Base-by-base conservation (phyloP, 2,797 vertebrate genomes). In the Thunnus albacares region DNA sequence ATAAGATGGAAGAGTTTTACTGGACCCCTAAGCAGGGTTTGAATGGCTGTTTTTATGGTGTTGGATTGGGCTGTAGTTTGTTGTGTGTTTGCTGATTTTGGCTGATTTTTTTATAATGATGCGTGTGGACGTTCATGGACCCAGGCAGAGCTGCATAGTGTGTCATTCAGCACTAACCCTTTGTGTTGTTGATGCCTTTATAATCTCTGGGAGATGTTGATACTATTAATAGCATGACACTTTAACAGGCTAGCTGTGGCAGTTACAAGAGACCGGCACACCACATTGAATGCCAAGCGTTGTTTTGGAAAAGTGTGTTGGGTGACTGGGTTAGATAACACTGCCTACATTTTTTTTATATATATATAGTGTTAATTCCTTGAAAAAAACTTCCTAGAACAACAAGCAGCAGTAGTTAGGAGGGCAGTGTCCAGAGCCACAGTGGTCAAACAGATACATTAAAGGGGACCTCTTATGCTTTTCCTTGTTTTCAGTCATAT, bases 151-250 rank as follows among this genome's bases (percentile, higher is more conserved):
- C 52, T 11, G 0, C 6, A 17, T 66, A 33, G 20, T 18, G 28
- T 47, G 65, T 49, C 59, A 74, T 70, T 26, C 15, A 22, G 35
- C 47, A 71, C 75, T 77, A 80, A 82, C 67, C 13, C 6, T 79
- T 70, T 58, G 33, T 69, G 57, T 80, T 77, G 28, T 30, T 5
- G 41, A 51, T 26, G 41, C 8, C 14, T 71, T 63, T 74, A 30
- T 24, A 53, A 73, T 58, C 20, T 78, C 18, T 58, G 38, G 20
- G 57, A 51, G 62, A 47, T 65, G 7, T 65, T 71, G 33, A 43
- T 17, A 41, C 67, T 81, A 81, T 63, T 83, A 83, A 88, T 64
- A 71, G 80, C 86, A 86, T 85, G 77, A 57, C 47, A 33, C 38
- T 30, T 72, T 53, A 59, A 72, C 11, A 55, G 20, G 59, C 35